Evolutionary conservation across 2,113 vertebrate species (phyloP).

Genomic region (Cheilinus undulatus): DNA sequence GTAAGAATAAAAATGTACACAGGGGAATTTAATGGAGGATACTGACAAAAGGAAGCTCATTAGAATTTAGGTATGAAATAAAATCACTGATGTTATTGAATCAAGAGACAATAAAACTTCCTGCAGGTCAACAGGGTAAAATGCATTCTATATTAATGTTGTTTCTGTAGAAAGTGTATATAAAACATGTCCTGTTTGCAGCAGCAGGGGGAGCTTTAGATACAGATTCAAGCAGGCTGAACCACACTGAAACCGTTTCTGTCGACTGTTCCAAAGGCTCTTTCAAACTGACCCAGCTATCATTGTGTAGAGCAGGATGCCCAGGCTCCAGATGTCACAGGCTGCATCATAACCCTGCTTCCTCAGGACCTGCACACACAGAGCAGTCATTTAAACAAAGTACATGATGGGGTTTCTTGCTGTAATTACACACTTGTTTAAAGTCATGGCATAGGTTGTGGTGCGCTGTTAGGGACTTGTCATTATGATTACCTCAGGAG

Average conservation of each 20-base stretch:
- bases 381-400: not conserved
- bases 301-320: conserved; percentile 95
- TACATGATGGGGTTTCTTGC: not conserved
- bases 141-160: not conserved
- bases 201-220: not conserved
- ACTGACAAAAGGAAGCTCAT: not conserved
- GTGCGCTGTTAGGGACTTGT: not conserved
- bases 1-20: conserved; percentile 15
- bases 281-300: conserved; percentile 88
- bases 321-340: conserved; percentile 96
- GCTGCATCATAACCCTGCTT: conserved; percentile 96
- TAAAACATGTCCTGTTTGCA: not conserved
- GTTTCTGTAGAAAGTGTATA: conserved; percentile 2
- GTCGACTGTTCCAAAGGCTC: not conserved
- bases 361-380: conserved; percentile 88
- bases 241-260: not conserved
- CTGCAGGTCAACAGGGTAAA: not conserved
- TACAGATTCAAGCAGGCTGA: not conserved
- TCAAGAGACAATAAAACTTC: not conserved
- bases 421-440: not conserved
- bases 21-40: conserved; percentile 10
- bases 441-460: not conserved
- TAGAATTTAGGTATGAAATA: not conserved
- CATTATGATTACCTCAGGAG: conserved; percentile 88
- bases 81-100: conserved; percentile 8